A percentile compares a stretch with the other conserved stretches of the same genome.
Evolutionary conservation across 1,140 invertebrate species (phyloP).

Genomic region (Goniozus legneri): DNA sequence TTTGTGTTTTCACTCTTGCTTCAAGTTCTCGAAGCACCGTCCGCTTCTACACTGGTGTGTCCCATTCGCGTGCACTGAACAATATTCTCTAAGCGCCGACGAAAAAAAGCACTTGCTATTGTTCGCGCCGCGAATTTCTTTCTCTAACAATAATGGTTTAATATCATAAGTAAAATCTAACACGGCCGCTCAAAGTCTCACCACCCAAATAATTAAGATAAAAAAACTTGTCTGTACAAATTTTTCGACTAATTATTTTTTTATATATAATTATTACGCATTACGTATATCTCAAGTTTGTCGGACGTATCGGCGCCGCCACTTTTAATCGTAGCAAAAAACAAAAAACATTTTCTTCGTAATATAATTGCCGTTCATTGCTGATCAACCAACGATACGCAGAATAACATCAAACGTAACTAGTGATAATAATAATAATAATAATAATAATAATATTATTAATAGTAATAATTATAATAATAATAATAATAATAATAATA

Average conservation of each 20-base stretch:
- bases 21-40: no score
- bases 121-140: background rate
- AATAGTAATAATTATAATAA: background rate
- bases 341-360: no score
- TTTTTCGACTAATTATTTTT: constrained; percentile 12
- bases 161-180: constrained; percentile 2
- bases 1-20: no score
- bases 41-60: no score
- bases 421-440: constrained; percentile 34
- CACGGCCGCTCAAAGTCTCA: constrained; percentile 4
- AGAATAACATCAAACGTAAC: constrained; percentile 44
- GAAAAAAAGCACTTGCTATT: no score
- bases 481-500: background rate
- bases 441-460: background rate
- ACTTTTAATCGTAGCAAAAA: no score
- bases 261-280: constrained; percentile 25
- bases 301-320: constrained; percentile 49
- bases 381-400: constrained; percentile 29
- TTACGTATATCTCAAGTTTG: constrained; percentile 47
- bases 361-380: constrained; percentile 29
- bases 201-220: no score
- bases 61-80: no score
- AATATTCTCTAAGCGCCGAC: no score
- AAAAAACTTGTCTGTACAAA: constrained; percentile 35
- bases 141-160: background rate